Base-by-base conservation (phyloP, 2,888 invertebrate species). In the Meghimatium bilineatum region DNA sequence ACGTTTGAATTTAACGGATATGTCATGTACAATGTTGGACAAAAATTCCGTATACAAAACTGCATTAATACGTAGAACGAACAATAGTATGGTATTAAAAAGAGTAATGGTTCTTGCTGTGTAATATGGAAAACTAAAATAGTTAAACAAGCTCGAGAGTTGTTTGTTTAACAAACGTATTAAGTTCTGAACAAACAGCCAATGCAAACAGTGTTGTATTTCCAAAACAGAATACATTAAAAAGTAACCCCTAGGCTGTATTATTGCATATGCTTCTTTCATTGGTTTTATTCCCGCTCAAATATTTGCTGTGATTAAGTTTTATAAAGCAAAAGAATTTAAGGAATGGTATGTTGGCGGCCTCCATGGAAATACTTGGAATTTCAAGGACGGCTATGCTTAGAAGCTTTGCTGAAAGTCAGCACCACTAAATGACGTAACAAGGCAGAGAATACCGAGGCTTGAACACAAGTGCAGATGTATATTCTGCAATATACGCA, bases 301-400 rank as follows among this genome's bases (percentile, higher is more conserved):
- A 36, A 71, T 38, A 38, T 71, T 26, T 71, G 23, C 26, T 38
- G 71, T 26, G 1, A 36, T 71, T 36, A 38, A 12, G 36, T 10
- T 26, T 71, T 38, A 38, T 36, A 8, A 36, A 71, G 10, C 1
- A 26, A 38, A 71, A 38, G 71, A 36, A 71, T 71, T 71, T 38
- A 71, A 38, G 6, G 26, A 29, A 20, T 38, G 23, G 38, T 26
- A 71, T 71, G 71, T 71, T 71, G 26, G 26, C 38, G 10, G n/a
- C 71, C n/a, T n/a, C n/a, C 8, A 6, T 38, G 71, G 71, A 71
- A 34, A 71, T 71, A 38, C 71, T 71, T 71, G 38, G 38, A 20
- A 71, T 71, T 71, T 38, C 38, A 36, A 20, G 38, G 23, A 38
- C 23, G 5, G 36, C 38, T 2, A 71, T 26, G 36, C 36, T 26